Conservation (phyloP, 2,888 invertebrate species). For the Lordiphosa andalusiaca region DNA sequence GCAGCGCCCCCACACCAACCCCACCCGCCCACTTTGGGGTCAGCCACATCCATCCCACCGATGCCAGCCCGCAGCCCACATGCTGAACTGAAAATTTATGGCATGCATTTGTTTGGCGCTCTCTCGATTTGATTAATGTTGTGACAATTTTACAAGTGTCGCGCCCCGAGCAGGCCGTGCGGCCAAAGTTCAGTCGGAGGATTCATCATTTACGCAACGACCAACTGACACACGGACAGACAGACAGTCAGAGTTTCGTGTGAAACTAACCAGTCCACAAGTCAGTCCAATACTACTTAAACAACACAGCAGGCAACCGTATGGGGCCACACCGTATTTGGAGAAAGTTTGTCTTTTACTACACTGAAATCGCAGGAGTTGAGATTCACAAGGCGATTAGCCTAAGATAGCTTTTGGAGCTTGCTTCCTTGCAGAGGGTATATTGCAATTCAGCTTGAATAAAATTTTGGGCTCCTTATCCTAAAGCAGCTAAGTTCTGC, state of each 20-base stretch:
- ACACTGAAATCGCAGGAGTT: background rate
- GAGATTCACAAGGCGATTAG: too few relatives aligned
- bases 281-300: constrained; percentile 7
- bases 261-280: background rate
- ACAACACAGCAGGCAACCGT: constrained; percentile 5
- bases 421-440: too few relatives aligned
- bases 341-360: background rate
- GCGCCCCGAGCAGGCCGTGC: constrained; percentile 43
- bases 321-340: background rate
- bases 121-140: constrained; percentile 65
- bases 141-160: constrained; percentile 66
- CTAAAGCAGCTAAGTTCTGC: too few relatives aligned
- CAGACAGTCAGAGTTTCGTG: too few relatives aligned
- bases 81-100: constrained; percentile 53
- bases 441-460: too few relatives aligned
- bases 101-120: constrained; percentile 56
- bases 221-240: background rate
- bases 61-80: constrained; percentile 32
- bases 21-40: background rate
- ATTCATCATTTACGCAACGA: constrained; percentile 43
- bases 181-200: constrained; percentile 47
- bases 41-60: constrained; percentile 7
- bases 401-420: too few relatives aligned
- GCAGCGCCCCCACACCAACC: constrained; percentile 20
- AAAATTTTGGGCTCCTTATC: too few relatives aligned